phyloP scores from a whole-genome alignment of 2,113 vertebrate species.

The Gobius niger region DNA sequence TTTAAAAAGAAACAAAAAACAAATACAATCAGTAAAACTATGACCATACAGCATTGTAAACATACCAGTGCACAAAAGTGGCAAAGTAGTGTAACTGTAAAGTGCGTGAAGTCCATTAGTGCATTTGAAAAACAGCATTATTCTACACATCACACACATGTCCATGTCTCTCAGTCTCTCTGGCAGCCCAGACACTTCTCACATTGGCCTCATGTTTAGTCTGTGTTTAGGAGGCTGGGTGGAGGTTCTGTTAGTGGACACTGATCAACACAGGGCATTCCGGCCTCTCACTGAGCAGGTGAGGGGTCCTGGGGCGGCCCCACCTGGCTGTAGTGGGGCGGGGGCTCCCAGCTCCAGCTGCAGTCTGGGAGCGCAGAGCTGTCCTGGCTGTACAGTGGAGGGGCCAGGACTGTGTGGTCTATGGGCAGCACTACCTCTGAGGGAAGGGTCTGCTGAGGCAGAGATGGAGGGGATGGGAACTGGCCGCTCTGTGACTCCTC shows the following conservation, averaged over 20 bases:
- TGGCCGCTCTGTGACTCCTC: conserved; percentile 74
- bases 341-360: conserved; percentile 69
- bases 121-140: no score
- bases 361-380: conserved; percentile 56
- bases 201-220: no score
- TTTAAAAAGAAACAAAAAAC: no score
- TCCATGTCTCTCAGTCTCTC: no score
- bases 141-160: no score
- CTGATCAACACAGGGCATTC: background rate
- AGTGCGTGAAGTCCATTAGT: background rate
- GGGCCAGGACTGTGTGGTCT: conserved; percentile 57
- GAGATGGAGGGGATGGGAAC: background rate
- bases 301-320: conserved; percentile 4
- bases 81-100: background rate
- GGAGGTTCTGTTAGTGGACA: background rate
- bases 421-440: conserved; percentile 16
- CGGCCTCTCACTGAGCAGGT: conserved; percentile 4
- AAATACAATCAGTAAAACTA: no score
- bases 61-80: background rate
- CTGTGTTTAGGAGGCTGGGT: background rate
- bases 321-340: conserved; percentile 74
- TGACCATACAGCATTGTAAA: no score
- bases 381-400: conserved; percentile 74
- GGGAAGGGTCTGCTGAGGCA: background rate
- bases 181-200: no score